These are phyloP conservation scores for Geococcyx californianus DNA, from an alignment of 2,113 vertebrate species.

Conservation along the genomic window DNA sequence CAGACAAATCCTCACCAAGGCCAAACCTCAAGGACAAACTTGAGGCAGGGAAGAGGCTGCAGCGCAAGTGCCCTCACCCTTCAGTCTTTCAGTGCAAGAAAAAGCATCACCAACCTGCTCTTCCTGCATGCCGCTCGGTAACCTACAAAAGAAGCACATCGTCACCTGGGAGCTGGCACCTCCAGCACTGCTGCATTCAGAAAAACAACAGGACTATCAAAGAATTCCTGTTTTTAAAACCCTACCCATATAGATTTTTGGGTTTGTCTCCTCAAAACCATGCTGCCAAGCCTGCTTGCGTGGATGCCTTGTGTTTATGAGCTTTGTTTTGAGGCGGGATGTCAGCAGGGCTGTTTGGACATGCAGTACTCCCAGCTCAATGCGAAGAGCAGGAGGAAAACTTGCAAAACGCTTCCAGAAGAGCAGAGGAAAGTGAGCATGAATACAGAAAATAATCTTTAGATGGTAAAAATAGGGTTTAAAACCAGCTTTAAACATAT, in stretches of 20 bases:
- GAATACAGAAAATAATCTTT: neutral
- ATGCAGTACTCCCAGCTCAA: fast-evolving
- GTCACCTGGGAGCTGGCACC: neutral
- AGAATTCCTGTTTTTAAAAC: neutral
- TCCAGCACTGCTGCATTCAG: neutral
- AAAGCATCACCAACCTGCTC: constrained; percentile 58
- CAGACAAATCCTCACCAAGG: neutral
- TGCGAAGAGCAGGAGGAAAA: neutral
- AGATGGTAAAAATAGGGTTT: neutral
- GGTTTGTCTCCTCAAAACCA: neutral
- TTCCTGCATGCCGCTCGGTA: neutral
- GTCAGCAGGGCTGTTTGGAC: neutral
- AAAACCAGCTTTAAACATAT: neutral
- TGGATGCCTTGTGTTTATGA: fast-evolving
- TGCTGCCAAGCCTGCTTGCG: fast-evolving
- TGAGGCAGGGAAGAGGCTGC: neutral
- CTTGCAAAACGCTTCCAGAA: neutral
- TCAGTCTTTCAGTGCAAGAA: neutral
- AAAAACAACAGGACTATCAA: neutral
- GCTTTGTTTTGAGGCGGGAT: fast-evolving
- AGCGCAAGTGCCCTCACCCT: neutral
- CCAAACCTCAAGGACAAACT: neutral
- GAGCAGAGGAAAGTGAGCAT: neutral
- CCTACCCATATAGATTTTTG: neutral
- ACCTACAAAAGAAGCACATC: constrained; percentile 39